Evolutionary conservation across 2,797 vertebrate species (phyloP).

Genomic region (Sylvia borin): DNA sequence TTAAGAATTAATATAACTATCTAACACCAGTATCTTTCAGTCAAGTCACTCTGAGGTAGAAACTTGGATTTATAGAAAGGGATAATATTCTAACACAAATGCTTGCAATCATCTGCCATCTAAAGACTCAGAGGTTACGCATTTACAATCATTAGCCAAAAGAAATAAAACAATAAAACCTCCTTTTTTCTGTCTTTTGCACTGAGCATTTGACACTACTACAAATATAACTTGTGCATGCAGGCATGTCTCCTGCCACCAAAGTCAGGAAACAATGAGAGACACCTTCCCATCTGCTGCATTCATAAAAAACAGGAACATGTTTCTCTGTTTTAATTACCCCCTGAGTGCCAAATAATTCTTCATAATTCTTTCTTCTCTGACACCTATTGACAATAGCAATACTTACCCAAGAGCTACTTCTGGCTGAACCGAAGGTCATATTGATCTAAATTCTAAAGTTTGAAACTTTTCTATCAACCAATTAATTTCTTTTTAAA

Average conservation of each 20-base stretch:
- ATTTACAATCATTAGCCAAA: background rate
- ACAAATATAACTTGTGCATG: background rate
- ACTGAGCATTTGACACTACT: background rate
- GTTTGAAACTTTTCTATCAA: background rate
- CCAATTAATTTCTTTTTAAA: background rate
- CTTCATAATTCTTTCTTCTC: background rate
- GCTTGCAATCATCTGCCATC: background rate
- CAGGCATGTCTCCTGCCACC: background rate
- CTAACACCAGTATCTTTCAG: background rate
- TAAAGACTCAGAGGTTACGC: background rate
- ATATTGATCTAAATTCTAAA: background rate
- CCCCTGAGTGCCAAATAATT: background rate
- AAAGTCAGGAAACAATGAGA: background rate
- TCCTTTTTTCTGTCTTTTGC: background rate
- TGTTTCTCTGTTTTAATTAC: background rate
- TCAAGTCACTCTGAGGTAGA: background rate
- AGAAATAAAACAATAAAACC: background rate
- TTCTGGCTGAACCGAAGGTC: background rate
- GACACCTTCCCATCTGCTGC: background rate
- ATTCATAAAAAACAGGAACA: background rate
- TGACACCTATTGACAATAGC: background rate
- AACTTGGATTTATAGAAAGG: background rate
- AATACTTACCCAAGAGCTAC: background rate
- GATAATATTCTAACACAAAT: background rate
- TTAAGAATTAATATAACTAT: background rate